Evolutionary conservation across 2,888 invertebrate genomes (phyloP).

Genomic region (Drosophila pegasa): DNA sequence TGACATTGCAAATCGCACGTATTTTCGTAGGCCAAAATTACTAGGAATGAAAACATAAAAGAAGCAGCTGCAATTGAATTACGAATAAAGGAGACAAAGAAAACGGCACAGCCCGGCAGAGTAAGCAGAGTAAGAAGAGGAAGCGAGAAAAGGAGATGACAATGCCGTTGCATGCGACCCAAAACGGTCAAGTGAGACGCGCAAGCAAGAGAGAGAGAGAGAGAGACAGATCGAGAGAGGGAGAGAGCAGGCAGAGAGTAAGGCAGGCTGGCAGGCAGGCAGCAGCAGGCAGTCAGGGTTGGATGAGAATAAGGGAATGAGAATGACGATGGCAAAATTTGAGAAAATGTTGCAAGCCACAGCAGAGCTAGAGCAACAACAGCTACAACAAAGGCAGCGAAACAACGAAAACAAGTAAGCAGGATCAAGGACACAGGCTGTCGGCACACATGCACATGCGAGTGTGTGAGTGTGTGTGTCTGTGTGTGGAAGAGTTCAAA

Average conservation of each 20-base stretch:
- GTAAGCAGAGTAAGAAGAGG: slow-evolving; percentile 49
- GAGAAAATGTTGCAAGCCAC: slow-evolving; percentile 59
- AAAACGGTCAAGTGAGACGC: slow-evolving; percentile 32
- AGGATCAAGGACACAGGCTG: slow-evolving; percentile 81
- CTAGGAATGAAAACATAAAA: slow-evolving; percentile 59
- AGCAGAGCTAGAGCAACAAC: slow-evolving; percentile 17
- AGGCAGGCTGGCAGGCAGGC: background rate
- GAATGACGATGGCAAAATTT: slow-evolving; percentile 40
- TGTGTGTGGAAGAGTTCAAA: slow-evolving; percentile 35
- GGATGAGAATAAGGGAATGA: slow-evolving; percentile 15
- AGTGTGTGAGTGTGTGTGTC: slow-evolving; percentile 5
- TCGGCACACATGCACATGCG: slow-evolving; percentile 12
- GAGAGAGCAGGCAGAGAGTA: background rate
- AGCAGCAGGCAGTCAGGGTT: slow-evolving; percentile 3
- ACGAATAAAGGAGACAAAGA: slow-evolving; percentile 55
- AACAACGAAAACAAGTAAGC: slow-evolving; percentile 59
- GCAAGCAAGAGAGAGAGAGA: background rate
- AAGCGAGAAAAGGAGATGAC: slow-evolving; percentile 53
- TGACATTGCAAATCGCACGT: slow-evolving; percentile 35
- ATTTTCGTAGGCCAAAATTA: slow-evolving; percentile 33
- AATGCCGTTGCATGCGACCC: slow-evolving; percentile 26
- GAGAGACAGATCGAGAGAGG: background rate
- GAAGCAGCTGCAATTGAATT: slow-evolving; percentile 83
- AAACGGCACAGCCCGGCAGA: slow-evolving; percentile 53
- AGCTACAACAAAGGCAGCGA: slow-evolving; percentile 11